A percentile compares a stretch with the other conserved stretches of the same genome.
These are phyloP conservation scores for Zaprionus vittiger DNA, from an alignment of 1,140 invertebrate species.

Conservation along the genomic window DNA sequence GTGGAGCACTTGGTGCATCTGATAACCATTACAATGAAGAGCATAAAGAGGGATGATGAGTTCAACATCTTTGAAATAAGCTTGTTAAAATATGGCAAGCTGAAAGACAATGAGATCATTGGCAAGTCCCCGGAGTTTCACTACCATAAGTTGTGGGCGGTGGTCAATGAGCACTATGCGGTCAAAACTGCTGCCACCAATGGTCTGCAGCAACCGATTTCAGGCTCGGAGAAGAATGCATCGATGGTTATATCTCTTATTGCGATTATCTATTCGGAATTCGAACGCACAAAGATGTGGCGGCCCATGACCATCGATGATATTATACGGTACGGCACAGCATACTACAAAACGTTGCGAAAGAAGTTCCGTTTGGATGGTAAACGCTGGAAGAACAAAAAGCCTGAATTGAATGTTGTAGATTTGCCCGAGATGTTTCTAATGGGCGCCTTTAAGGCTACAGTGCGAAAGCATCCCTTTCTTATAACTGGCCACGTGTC, in stretches of 20 bases:
- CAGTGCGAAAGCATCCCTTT: conserved; percentile 71
- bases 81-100: conserved; percentile 66
- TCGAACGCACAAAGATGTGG: conserved; percentile 70
- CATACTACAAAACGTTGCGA: conserved; percentile 72
- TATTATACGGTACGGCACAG: conserved; percentile 67
- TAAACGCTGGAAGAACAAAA: conserved; percentile 76
- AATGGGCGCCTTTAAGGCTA: conserved; percentile 77
- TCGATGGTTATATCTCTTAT: conserved; percentile 73
- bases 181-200: conserved; percentile 65
- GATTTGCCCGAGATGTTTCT: conserved; percentile 78
- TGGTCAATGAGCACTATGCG: conserved; percentile 77
- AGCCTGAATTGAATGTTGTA: conserved; percentile 73
- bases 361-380: conserved; percentile 74
- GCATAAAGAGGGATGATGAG: conserved; percentile 49
- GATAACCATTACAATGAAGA: conserved; percentile 64
- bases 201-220: conserved; percentile 73
- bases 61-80: conserved; percentile 76
- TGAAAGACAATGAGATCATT: conserved; percentile 42
- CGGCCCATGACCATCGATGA: conserved; percentile 68
- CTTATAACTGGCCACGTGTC: conserved; percentile 74
- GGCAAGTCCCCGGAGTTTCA: conserved; percentile 12
- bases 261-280: conserved; percentile 72
- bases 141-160: conserved; percentile 68
- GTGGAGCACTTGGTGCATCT: conserved; percentile 77
- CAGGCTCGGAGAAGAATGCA: conserved; percentile 68